A percentile compares a stretch with the other conserved stretches of the same genome.
phyloP scores from a whole-genome alignment of 2,888 invertebrate species.

The Dasysyrphus tricinctus region DNA sequence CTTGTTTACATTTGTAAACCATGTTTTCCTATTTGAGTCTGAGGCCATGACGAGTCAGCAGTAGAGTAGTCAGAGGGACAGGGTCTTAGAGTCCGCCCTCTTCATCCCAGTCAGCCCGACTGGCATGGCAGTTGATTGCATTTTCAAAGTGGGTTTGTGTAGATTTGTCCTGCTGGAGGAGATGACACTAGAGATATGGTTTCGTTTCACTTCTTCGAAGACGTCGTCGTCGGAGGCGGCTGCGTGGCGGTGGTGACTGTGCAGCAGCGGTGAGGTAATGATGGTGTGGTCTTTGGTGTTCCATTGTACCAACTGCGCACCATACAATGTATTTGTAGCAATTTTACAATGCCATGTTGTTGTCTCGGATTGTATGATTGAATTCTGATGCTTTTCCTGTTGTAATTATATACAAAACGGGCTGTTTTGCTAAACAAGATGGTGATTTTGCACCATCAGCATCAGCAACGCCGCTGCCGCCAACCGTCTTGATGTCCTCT shows the following conservation, averaged over 20 bases:
- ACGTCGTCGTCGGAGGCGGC: not conserved
- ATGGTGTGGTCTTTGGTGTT: slow-evolving; percentile 37
- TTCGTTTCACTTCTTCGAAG: slow-evolving; percentile 45
- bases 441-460: not conserved
- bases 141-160: slow-evolving; percentile 7
- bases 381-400: slow-evolving; percentile 52
- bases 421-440: not conserved
- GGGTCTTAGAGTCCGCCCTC: not conserved
- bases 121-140: slow-evolving; percentile 12
- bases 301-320: slow-evolving; percentile 39
- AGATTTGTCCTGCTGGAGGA: slow-evolving; percentile 20
- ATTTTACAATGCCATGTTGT: slow-evolving; percentile 66
- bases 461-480: not conserved
- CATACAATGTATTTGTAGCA: slow-evolving; percentile 34
- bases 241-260: not conserved
- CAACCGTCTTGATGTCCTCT: slow-evolving; percentile 8
- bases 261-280: slow-evolving; percentile 1
- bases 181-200: slow-evolving; percentile 34
- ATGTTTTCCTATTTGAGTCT: slow-evolving; percentile 36
- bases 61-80: not conserved
- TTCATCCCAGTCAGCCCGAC: not conserved
- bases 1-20: slow-evolving; percentile 62
- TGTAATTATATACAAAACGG: slow-evolving; percentile 43
- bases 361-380: slow-evolving; percentile 51
- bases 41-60: not conserved